Evolutionary conservation across 1,140 invertebrate species (phyloP), one percentile per base, ranked within the genome.

Genomic region (Venturia canescens): DNA sequence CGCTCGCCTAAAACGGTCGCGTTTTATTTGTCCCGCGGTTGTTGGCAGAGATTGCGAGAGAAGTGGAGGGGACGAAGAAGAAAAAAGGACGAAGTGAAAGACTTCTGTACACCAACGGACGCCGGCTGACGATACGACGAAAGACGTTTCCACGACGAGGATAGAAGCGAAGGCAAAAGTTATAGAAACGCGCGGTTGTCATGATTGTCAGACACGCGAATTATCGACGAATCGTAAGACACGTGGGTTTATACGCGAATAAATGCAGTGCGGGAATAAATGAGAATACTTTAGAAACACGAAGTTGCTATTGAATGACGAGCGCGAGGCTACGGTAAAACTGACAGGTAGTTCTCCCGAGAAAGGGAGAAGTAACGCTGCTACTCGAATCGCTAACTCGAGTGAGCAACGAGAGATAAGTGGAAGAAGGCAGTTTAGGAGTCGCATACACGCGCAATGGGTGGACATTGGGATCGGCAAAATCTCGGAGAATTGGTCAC

Each of bases 151-250:
- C 57, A 4, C 23, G 13, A 66, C 23, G 13, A 57, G 3, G 21
- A 29, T 3, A 72, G 5, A 4, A 72, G 18, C 13, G 34, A 38
- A 31, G 16, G 44, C 18, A 57, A 15, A 21, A 63, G 60, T 26
- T 7, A 63, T 23, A 26, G 27, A 15, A 63, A 3, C 50, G 1
- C 27, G 18, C 21, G 53, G 74, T 77, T 27, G 57, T 77, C 57
- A 77, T 77, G 75, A 77, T 77, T 66, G n/a, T 53, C 57, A 66
- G 63, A 66, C 6, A 11, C 31, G 15, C 63, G 16, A 15, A 29
- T 34, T 53, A 31, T 31, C 5, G 15, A n/a, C 18, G 27, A 11
- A 53, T 31, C 18, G 6, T 18, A 26, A 76, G 71, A 50, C 48
- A 9, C 18, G n/a, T 76, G 29, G 50, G 34, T 60, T 76, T 76